These are phyloP conservation scores for Potamarius usumacintae DNA, from an alignment of 2,113 vertebrate genomes.

Conservation along the genomic window DNA sequence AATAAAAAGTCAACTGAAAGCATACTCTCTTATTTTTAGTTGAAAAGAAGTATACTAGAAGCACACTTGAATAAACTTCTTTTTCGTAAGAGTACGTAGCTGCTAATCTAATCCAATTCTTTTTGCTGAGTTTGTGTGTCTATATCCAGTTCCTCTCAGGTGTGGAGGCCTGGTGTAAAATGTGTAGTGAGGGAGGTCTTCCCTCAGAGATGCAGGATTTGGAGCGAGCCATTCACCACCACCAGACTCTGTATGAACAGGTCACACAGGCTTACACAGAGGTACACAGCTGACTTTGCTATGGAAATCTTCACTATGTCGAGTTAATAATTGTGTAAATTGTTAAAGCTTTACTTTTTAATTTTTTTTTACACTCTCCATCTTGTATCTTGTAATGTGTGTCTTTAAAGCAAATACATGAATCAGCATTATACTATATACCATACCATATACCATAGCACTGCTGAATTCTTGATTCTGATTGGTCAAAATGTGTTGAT, in stretches of 20 bases:
- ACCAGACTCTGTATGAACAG: slow-evolving; percentile 96
- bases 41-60: too few relatives aligned
- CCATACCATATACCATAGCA: too few relatives aligned
- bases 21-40: too few relatives aligned
- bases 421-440: not conserved
- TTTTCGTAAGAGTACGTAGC: not conserved
- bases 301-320: not conserved
- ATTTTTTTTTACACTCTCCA: not conserved
- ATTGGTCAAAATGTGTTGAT: not conserved
- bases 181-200: slow-evolving; percentile 93
- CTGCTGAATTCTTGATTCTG: not conserved
- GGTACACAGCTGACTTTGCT: slow-evolving; percentile 69
- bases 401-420: not conserved
- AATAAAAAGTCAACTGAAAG: too few relatives aligned
- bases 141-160: slow-evolving; percentile 88
- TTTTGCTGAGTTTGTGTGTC: slow-evolving; percentile 24
- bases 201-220: slow-evolving; percentile 95
- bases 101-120: not conserved
- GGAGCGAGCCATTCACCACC: slow-evolving; percentile 94
- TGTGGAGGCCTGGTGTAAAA: slow-evolving; percentile 96
- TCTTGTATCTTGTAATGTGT: not conserved
- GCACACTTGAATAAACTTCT: too few relatives aligned
- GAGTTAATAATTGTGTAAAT: not conserved
- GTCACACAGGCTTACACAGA: slow-evolving; percentile 97
- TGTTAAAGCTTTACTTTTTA: not conserved